These are phyloP conservation scores for Monoplex corrugatus DNA, from an alignment of 2,888 invertebrate species.

Conservation along the genomic window DNA sequence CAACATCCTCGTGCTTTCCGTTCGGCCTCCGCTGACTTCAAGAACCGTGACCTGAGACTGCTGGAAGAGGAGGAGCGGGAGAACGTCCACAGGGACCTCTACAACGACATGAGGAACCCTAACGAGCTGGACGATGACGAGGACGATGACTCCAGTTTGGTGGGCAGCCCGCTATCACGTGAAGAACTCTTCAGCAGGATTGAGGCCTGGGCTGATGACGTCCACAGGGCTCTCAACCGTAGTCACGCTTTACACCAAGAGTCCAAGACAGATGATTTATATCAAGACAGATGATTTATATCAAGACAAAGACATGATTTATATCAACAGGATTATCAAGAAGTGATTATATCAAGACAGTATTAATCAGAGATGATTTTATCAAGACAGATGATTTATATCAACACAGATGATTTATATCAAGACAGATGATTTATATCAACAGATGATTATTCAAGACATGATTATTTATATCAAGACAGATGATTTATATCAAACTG, in stretches of 20 bases:
- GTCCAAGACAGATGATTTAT: no score
- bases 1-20: constrained; percentile 66
- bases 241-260: neutral
- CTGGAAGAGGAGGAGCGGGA: constrained; percentile 69
- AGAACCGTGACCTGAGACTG: constrained; percentile 68
- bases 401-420: no score
- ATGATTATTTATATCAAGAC: no score
- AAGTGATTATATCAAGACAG: neutral
- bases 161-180: constrained; percentile 59
- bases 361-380: neutral
- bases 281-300: no score
- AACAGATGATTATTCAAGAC: no score
- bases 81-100: constrained; percentile 33
- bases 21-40: constrained; percentile 69
- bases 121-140: neutral
- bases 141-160: constrained; percentile 42
- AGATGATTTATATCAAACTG: no score
- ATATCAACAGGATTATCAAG: neutral
- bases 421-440: no score
- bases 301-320: neutral
- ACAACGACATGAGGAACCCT: neutral
- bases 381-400: neutral
- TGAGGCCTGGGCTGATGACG: constrained; percentile 67
- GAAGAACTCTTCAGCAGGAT: constrained; percentile 68
- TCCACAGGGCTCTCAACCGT: constrained; percentile 54